Conservation (phyloP, 2,888 invertebrate genomes). For the Pristionchus arcanus region DNA sequence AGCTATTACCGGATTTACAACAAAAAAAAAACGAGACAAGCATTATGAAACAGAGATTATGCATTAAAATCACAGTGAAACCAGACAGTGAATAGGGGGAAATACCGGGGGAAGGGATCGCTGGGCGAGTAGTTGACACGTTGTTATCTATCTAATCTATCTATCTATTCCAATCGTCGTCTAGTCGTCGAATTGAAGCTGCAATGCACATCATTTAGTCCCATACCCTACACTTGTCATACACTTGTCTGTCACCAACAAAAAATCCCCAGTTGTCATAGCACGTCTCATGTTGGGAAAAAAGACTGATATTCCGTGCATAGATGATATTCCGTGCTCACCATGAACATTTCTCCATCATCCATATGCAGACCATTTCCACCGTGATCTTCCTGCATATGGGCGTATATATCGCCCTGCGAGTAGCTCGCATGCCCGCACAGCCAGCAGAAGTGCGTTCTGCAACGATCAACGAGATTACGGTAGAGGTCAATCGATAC, state of each 20-base stretch:
- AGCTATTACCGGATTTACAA: background rate
- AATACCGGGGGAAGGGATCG: background rate
- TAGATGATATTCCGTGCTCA: background rate
- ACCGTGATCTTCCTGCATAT: conserved; percentile 37
- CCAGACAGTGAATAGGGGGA: no score
- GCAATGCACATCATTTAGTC: background rate
- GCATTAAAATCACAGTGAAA: background rate
- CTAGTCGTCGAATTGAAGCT: conserved; percentile 43
- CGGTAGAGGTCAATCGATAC: background rate
- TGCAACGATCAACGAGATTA: background rate
- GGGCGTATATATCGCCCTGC: conserved; percentile 38
- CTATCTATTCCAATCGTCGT: background rate
- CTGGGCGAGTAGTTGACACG: background rate
- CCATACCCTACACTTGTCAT: no score
- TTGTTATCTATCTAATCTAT: background rate
- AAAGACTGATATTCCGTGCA: background rate
- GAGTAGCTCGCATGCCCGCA: background rate
- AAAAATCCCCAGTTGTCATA: background rate
- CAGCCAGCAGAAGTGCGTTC: conserved; percentile 51
- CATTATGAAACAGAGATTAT: background rate
- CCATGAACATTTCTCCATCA: conserved; percentile 44
- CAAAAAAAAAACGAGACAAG: background rate
- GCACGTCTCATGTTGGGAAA: no score
- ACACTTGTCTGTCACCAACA: background rate
- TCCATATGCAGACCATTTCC: conserved; percentile 45